phyloP scores from a whole-genome alignment of 2,113 vertebrate genomes.

The Agapornis roseicollis region DNA sequence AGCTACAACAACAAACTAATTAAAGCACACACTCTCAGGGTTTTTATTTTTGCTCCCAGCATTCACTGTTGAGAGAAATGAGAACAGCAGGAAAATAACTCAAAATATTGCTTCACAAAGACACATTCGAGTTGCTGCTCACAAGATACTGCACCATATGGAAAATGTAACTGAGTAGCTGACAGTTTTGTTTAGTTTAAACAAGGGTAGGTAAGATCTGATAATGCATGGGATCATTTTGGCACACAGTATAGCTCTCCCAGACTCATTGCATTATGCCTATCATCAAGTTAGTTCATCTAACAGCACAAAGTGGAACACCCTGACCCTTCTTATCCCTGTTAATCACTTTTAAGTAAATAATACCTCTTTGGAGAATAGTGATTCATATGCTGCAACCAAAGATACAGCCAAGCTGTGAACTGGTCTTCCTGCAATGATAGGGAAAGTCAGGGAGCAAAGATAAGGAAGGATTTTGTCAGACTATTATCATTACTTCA shows the following conservation, averaged over 20 bases:
- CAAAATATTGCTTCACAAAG: conserved; percentile 28
- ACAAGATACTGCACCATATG: conserved; percentile 29
- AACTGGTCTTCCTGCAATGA: conserved; percentile 45
- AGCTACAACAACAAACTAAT: background rate
- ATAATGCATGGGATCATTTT: conserved; percentile 51
- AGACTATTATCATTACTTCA: conserved; percentile 36
- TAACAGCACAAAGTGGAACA: conserved; percentile 51
- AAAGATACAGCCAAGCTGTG: conserved; percentile 13
- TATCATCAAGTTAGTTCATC: conserved; percentile 55
- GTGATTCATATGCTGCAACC: conserved; percentile 48
- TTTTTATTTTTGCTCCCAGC: background rate
- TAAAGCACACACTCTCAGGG: background rate
- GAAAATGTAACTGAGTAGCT: conserved; percentile 54
- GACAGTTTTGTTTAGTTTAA: conserved; percentile 58
- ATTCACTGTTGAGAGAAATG: background rate
- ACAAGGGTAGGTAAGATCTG: conserved; percentile 63
- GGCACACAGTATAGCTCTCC: background rate
- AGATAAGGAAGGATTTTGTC: conserved; percentile 49
- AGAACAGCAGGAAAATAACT: conserved; percentile 5
- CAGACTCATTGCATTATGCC: conserved; percentile 46
- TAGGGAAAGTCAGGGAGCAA: conserved; percentile 56
- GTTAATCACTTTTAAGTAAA: conserved; percentile 67
- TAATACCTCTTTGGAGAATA: conserved; percentile 59
- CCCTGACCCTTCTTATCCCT: conserved; percentile 60
- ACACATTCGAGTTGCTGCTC: background rate